These are phyloP conservation scores for Netelia melanura DNA, from an alignment of 2,888 invertebrate species.

Conservation along the genomic window DNA sequence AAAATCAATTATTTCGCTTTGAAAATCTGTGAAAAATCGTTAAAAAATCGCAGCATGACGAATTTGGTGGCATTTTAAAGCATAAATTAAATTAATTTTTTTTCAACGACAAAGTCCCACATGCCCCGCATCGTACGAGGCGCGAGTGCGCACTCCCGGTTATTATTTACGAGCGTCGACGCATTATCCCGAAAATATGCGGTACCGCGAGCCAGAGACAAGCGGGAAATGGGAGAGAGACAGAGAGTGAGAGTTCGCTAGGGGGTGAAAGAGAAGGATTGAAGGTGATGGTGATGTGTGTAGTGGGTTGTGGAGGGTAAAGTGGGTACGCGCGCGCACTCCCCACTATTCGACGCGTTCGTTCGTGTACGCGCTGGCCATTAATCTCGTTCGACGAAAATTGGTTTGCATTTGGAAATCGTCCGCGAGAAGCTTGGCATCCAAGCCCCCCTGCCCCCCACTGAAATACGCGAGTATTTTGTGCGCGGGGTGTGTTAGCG, in stretches of 20 bases:
- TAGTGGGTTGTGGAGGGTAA: slow-evolving; percentile 33
- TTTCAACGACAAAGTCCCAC: slow-evolving; percentile 25
- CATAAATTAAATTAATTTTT: slow-evolving; percentile 18
- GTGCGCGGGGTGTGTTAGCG: slow-evolving; percentile 34
- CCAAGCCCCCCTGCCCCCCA: not conserved
- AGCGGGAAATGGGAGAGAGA: slow-evolving; percentile 11
- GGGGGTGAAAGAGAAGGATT: slow-evolving; percentile 23
- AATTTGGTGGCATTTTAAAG: slow-evolving; percentile 6
- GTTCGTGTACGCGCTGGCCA: slow-evolving; percentile 73
- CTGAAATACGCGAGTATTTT: slow-evolving; percentile 50
- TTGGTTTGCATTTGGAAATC: slow-evolving; percentile 80
- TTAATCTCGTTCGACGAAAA: slow-evolving; percentile 79
- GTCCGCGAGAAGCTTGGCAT: slow-evolving; percentile 56
- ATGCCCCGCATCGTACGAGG: slow-evolving; percentile 66
- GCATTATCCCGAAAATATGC: slow-evolving; percentile 80
- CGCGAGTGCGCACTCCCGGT: slow-evolving; percentile 71
- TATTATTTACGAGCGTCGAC: slow-evolving; percentile 80
- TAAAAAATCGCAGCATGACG: too few species aligned
- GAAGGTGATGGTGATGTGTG: slow-evolving; percentile 32
- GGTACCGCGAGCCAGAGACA: slow-evolving; percentile 70
- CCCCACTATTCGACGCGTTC: slow-evolving; percentile 66
- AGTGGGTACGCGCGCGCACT: slow-evolving; percentile 61
- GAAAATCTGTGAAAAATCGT: too few species aligned
- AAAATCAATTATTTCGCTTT: too few species aligned
- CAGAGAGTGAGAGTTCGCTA: slow-evolving; percentile 5